A percentile compares a stretch with the other conserved stretches of the same genome.
Evolutionary conservation across 2,888 invertebrate species (phyloP).

Genomic region (Heliconius sara): DNA sequence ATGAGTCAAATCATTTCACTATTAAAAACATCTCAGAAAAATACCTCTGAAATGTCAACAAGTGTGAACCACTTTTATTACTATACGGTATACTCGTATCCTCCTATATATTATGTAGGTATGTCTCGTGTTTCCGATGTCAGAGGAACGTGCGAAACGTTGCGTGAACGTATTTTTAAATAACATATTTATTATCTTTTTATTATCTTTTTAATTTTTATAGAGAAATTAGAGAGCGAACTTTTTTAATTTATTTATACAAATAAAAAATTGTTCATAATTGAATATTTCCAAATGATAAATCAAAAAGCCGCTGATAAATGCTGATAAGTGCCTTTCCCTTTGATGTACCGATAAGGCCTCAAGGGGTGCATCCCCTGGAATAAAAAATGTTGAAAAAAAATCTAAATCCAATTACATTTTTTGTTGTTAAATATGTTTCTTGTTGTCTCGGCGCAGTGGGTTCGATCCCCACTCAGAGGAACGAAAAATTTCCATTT

Average conservation of each 20-base stretch:
- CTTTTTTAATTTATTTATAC: too few species aligned
- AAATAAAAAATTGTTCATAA: background rate
- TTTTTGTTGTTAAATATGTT: background rate
- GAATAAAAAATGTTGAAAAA: background rate
- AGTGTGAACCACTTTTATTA: background rate
- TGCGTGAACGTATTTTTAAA: background rate
- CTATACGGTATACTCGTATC: background rate
- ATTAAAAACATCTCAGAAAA: slow-evolving; percentile 10
- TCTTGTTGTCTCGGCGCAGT: background rate
- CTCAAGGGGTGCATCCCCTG: slow-evolving; percentile 1
- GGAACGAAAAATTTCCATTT: background rate
- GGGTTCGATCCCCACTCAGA: background rate
- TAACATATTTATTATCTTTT: background rate
- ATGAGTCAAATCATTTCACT: background rate
- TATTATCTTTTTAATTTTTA: too few species aligned
- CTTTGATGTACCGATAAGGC: slow-evolving; percentile 23
- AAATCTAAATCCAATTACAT: background rate
- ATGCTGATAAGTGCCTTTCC: too few species aligned
- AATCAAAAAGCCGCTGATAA: slow-evolving; percentile 19
- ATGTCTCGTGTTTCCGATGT: slow-evolving; percentile 10
- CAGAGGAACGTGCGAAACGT: background rate
- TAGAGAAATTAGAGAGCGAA: too few species aligned
- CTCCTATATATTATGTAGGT: background rate
- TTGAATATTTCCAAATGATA: background rate
- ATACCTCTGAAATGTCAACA: slow-evolving; percentile 15